Base-by-base conservation (phyloP, 1,140 invertebrate species). In the Drosophila funebris region DNA sequence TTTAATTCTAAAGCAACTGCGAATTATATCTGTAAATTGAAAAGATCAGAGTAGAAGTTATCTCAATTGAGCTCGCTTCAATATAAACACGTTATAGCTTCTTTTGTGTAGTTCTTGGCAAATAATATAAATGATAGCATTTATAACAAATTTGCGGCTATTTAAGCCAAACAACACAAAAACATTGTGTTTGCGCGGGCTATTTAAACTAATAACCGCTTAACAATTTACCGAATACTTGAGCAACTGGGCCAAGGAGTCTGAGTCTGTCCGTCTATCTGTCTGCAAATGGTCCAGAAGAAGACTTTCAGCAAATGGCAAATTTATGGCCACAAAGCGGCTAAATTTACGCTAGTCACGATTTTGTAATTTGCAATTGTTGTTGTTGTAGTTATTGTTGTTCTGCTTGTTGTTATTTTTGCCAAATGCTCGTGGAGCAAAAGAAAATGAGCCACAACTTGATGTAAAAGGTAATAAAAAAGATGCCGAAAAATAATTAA, bases 401-500 rank as follows among this genome's bases (percentile, higher is more conserved):
- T 33, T 33, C 9, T 52, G 48, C 48, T 52, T 52, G 27, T 52
- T 52, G 27, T 52, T 52, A 31, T 52, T 68, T 39, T 29, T 13
- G 18, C 8, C 18, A 37, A 64, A 50, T 31, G 22, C 9, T 52
- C 7, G n/a, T 13, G 7, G 13, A 61, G 37, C 41, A 53, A 68
- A 62, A 36, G 70, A 73, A 69, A 58, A 76, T 66, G 73, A 73
- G 66, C 24, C 27, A 56, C 56, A 56, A 46, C 56, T 68, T 61
- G 52, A 69, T 61, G 66, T 52, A 46, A 60, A 64, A 77, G 54
- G 75, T 70, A 74, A 79, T 78, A 77, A 70, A 78, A 73, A 69
- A 77, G 60, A 70, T 69, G 69, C 50, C 68, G 46, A 82, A 79
- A 82, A 80, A 82, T 82, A 70, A 80, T 82, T 80, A 82, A 82